Base-by-base conservation (phyloP, 2,113 vertebrate genomes). In the Clarias macrocephalus region DNA sequence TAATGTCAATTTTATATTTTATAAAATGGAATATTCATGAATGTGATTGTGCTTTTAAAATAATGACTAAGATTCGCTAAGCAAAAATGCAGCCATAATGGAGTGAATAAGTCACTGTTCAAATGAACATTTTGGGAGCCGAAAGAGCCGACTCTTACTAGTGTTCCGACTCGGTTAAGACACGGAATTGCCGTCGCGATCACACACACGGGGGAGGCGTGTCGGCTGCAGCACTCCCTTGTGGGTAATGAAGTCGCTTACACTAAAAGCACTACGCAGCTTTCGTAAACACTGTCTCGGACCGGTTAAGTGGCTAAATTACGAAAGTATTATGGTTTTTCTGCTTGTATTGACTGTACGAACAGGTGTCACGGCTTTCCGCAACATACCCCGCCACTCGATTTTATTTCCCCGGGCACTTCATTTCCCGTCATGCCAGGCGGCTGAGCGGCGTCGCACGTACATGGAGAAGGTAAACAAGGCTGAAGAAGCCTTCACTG, bases 401-500 rank as follows among this genome's bases (percentile, higher is more conserved):
- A 16, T 59, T 57, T 57, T 13, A 10, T 33, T 52, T 80, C 7
- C 42, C 0, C 19, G 16, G 9, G 66, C 37, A 91, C 90, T 89
- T n/a, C 88, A 87, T 62, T 87, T 91, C 90, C 88, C 90, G 52
- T 87, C 82, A 87, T 87, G 87, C 90, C 63, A 23, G 1, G 16
- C 63, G 75, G 18, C 60, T 57, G 56, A 30, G 77, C 52, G 16
- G 30, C 25, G 33, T 6, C 33, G 82, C 33, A 65, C 66, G 77
- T 56, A 59, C 82, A 91, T 90, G 88, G 88, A 85, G 91, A 91
- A 94, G 92, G 94, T 95, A 95, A 95, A 95, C 95, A 95, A 95
- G 94, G 91, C 90, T 88, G 87, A 72, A 90, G 80, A 88, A 85
- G 89, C 90, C 52, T 63, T 75, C 63, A 70, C 83, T 60, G 77